Conservation (phyloP, 2,888 invertebrate genomes). For the Scelioninae gen. 1 region DNA sequence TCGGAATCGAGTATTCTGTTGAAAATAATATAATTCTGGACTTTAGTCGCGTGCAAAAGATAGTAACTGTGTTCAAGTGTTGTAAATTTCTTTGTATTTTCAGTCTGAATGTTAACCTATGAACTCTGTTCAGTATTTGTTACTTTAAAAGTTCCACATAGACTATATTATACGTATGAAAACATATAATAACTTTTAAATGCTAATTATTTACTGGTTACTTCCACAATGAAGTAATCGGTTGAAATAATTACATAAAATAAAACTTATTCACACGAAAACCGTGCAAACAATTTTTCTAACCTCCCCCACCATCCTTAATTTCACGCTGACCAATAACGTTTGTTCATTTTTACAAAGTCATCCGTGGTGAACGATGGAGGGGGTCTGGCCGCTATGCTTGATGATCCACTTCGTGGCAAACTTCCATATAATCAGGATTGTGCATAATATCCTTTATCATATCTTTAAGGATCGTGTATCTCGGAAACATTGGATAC, state of each 20-base stretch:
- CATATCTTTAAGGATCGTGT: constrained; percentile 98
- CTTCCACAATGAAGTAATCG: constrained; percentile 39
- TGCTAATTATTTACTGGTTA: constrained; percentile 23
- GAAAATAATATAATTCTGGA: too few relatives aligned
- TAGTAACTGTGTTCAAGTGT: too few relatives aligned
- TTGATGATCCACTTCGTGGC: constrained; percentile 92
- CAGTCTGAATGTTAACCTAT: constrained; percentile 36
- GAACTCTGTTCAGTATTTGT: constrained; percentile 18
- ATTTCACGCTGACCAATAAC: constrained; percentile 67
- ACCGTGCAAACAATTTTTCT: constrained; percentile 37
- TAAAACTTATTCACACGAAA: too few relatives aligned
- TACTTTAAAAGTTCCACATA: constrained; percentile 21
- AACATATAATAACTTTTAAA: constrained; percentile 19
- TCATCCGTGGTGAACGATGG: constrained; percentile 83
- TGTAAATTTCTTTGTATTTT: constrained; percentile 8
- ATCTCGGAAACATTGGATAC: constrained; percentile 96
- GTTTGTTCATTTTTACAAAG: constrained; percentile 75
- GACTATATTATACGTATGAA: constrained; percentile 4
- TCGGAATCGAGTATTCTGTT: too few relatives aligned
- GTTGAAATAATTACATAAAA: too few relatives aligned
- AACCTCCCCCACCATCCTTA: constrained; percentile 78
- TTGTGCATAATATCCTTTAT: constrained; percentile 97
- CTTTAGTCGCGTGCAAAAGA: too few relatives aligned
- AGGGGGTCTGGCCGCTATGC: constrained; percentile 83
- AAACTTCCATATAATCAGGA: constrained; percentile 98